These are phyloP conservation scores for Myotis brandtii DNA, from an alignment of 2,113 vertebrate species.

Conservation along the genomic window DNA sequence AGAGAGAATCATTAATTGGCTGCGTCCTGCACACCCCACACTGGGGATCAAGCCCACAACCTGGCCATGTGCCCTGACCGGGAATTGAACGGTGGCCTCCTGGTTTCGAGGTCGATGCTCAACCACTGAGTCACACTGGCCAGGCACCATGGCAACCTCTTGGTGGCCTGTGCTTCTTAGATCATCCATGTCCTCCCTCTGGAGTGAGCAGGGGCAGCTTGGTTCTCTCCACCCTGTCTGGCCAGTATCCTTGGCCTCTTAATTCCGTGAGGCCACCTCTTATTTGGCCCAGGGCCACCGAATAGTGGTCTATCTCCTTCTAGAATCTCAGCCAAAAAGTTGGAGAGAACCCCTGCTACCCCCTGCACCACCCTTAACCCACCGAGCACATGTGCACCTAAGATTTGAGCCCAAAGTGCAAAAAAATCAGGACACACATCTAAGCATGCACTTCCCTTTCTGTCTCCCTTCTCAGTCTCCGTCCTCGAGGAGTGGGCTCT, in stretches of 20 bases:
- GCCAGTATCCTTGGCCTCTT: neutral
- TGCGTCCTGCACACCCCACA: too few species aligned
- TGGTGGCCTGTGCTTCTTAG: neutral
- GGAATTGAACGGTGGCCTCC: too few species aligned
- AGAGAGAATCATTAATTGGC: too few species aligned
- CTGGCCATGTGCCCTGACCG: too few species aligned
- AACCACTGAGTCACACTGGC: too few species aligned
- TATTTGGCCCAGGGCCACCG: neutral
- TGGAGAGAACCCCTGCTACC: neutral
- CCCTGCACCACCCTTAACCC: neutral
- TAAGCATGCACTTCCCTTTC: neutral
- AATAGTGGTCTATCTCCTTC: neutral
- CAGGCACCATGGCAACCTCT: neutral
- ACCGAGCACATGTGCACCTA: too few species aligned
- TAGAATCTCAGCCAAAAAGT: neutral
- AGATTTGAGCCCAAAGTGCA: neutral
- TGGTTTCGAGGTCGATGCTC: too few species aligned
- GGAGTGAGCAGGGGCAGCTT: neutral
- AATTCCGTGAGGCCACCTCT: neutral
- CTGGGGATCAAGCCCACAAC: too few species aligned
- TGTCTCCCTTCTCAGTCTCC: neutral
- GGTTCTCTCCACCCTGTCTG: neutral
- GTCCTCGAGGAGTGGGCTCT: neutral
- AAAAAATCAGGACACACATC: neutral
- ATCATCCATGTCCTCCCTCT: neutral